Base-by-base conservation (phyloP, 2,888 invertebrate genomes). In the Electrophaes corylata region DNA sequence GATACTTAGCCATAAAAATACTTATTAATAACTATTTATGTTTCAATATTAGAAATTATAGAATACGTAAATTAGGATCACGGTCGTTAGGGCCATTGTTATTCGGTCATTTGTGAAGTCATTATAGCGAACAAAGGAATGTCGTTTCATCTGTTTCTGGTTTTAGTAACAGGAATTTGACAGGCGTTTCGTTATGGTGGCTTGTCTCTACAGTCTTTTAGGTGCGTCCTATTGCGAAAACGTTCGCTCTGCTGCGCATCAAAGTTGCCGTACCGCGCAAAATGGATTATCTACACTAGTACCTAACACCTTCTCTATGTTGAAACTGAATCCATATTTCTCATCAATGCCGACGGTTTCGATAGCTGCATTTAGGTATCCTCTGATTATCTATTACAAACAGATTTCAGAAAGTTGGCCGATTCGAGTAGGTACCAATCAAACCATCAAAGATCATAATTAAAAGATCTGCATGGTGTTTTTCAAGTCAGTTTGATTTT, bases 231-330 rank as follows among this genome's bases (percentile, higher is more conserved):
- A 73, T 88, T 88, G 81, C 85, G 83, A 84, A 84, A 87, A 81
- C 71, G 72, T 68, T 60, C 83, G 86, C 84, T 84, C 83, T 81
- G 79, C 76, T 86, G 84, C 79, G 76, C 83, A 83, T 82, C 77
- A 73, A 78, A 79, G 78, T 81, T 83, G 81, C 77, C 16, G 16
- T 14, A 16, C 37, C 68, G 70, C 73, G 68, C 74, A 72, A 83
- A 59, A 78, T 71, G 70, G 73, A 82, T 83, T 84, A 81, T 78
- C 78, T 65, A 77, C 76, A 78, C 76, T 76, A 61, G n/a, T n/a
- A n/a, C n/a, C 76, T 76, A 77, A 73, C 71, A 70, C 67, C 73
- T 71, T 62, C 61, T 71, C 62, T 57, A 65, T 75, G 67, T 69
- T 53, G 57, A 55, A 64, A 65, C 59, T 55, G 43, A 60, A 58